Conservation (phyloP, 2,797 vertebrate species). For the Melanotaenia pygmaea region DNA sequence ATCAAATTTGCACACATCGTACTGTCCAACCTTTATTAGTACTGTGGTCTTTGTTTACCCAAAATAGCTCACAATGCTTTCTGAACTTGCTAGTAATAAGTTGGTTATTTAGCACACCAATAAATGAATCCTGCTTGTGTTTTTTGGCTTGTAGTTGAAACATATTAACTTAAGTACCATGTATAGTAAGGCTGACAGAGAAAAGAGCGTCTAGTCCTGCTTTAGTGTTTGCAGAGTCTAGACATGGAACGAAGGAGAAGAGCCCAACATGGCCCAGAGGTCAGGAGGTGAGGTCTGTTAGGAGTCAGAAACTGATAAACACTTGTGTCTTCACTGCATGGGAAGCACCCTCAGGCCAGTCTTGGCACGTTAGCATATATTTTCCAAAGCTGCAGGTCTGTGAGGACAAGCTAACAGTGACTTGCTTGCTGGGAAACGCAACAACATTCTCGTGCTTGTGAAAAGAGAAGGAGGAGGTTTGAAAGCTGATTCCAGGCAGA, state of each 20-base stretch:
- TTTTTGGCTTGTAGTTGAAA: background rate
- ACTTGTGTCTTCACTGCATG: slow-evolving; percentile 66
- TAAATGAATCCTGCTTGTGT: background rate
- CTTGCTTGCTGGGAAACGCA: slow-evolving; percentile 42
- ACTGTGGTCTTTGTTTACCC: too few relatives aligned
- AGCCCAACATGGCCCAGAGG: slow-evolving; percentile 44
- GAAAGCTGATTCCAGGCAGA: slow-evolving; percentile 38
- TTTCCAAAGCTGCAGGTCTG: slow-evolving; percentile 44
- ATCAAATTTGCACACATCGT: too few relatives aligned
- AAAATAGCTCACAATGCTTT: background rate
- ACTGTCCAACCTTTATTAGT: too few relatives aligned
- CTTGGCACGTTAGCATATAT: slow-evolving; percentile 56
- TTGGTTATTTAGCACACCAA: background rate
- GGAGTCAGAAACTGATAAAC: slow-evolving; percentile 52
- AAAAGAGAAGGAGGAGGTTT: slow-evolving; percentile 18
- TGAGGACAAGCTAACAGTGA: slow-evolving; percentile 57
- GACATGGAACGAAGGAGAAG: slow-evolving; percentile 51
- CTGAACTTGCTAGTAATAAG: background rate
- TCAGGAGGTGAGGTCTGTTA: slow-evolving; percentile 62
- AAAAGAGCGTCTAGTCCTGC: slow-evolving; percentile 37
- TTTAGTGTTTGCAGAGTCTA: slow-evolving; percentile 78
- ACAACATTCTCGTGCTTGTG: slow-evolving; percentile 41
- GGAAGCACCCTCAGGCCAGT: slow-evolving; percentile 35
- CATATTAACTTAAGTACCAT: slow-evolving; percentile 1
- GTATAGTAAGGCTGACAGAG: slow-evolving; percentile 12